Evolutionary conservation across 2,797 vertebrate species (phyloP).

Genomic region (Chromis chromis): DNA sequence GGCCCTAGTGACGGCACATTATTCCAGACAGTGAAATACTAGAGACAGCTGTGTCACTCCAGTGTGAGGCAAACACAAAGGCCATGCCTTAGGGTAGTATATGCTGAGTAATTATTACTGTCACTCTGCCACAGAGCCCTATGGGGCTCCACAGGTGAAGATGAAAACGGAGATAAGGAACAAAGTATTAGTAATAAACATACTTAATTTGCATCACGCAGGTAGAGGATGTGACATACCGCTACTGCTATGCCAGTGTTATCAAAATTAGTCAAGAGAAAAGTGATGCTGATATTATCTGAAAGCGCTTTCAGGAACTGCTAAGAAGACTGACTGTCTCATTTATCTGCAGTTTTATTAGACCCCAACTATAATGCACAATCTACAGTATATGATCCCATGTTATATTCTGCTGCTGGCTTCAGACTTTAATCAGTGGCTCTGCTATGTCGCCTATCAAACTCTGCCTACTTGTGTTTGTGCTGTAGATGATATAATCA

Average conservation of each 20-base stretch:
- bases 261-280: slow-evolving; percentile 15
- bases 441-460: neutral
- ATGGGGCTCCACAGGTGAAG: slow-evolving; percentile 58
- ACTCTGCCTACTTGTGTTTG: neutral
- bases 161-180: slow-evolving; percentile 25
- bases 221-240: slow-evolving; percentile 18
- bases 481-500: neutral
- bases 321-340: slow-evolving; percentile 3
- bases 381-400: neutral
- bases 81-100: slow-evolving; percentile 44
- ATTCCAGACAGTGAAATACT: slow-evolving; percentile 74
- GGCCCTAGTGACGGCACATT: slow-evolving; percentile 67
- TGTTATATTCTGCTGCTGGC: neutral
- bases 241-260: neutral
- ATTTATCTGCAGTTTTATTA: neutral
- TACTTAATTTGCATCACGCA: slow-evolving; percentile 11
- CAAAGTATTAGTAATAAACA: slow-evolving; percentile 22
- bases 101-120: slow-evolving; percentile 59
- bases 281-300: slow-evolving; percentile 2
- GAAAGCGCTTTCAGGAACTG: slow-evolving; percentile 9
- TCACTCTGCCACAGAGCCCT: slow-evolving; percentile 25
- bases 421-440: neutral
- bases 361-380: neutral
- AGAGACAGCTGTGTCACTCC: slow-evolving; percentile 76
- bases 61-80: slow-evolving; percentile 62